A percentile compares a stretch with the other conserved stretches of the same genome.
Evolutionary conservation across 2,888 invertebrate genomes (phyloP).

Genomic region (Sesia apiformis): DNA sequence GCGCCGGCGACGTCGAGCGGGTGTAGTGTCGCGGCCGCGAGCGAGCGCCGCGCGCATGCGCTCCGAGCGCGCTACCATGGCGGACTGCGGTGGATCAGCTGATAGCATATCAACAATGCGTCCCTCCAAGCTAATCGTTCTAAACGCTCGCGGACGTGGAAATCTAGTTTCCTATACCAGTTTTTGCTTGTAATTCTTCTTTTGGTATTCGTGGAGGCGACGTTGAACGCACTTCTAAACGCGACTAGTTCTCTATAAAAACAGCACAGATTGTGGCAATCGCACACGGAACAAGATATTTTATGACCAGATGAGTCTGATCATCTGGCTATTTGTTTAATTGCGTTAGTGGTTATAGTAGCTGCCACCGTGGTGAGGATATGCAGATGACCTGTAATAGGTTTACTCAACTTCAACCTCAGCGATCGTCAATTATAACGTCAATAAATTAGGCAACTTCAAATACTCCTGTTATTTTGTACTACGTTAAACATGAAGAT

Average conservation of each 20-base stretch:
- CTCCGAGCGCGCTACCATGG: conserved; percentile 59
- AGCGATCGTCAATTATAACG: no score
- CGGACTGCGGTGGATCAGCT: conserved; percentile 66
- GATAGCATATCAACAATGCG: conserved; percentile 69
- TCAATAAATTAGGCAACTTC: no score
- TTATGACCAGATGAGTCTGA: conserved; percentile 30
- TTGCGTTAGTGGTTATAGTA: not conserved
- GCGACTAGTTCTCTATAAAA: conserved; percentile 45
- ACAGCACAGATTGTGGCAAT: conserved; percentile 36
- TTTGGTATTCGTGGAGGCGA: conserved; percentile 23
- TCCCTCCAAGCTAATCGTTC: conserved; percentile 59
- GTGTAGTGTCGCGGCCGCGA: conserved; percentile 13
- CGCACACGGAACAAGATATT: conserved; percentile 53
- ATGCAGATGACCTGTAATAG: no score
- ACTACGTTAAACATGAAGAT: no score
- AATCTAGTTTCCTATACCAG: conserved; percentile 66
- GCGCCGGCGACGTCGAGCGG: conserved; percentile 19
- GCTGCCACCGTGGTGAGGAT: no score
- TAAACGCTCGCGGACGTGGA: conserved; percentile 55
- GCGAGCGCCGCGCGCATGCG: conserved; percentile 50
- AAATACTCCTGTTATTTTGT: no score
- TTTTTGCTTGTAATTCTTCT: conserved; percentile 40
- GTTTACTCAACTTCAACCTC: no score
- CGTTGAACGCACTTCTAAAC: conserved; percentile 38
- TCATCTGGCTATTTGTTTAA: conserved; percentile 37